Percentiles rank a stretch among this genome's conserved stretches.
phyloP scores from a whole-genome alignment of 2,888 invertebrate genomes.

The Erannis defoliaria region DNA sequence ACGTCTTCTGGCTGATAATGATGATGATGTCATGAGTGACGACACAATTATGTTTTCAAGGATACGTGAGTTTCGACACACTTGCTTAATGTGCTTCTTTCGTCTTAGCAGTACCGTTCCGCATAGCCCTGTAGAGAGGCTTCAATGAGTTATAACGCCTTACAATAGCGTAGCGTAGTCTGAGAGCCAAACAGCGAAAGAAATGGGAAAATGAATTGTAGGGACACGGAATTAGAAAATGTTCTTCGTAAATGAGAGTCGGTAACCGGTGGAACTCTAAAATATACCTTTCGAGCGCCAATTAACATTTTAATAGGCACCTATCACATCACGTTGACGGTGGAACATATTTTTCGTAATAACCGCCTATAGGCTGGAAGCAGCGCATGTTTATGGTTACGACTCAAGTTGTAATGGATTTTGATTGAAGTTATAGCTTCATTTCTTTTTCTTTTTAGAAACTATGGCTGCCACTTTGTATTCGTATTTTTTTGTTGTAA shows the following conservation, averaged over 20 bases:
- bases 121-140: no score
- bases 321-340: constrained; percentile 42
- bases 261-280: constrained; percentile 40
- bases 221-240: constrained; percentile 38
- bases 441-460: not conserved
- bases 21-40: no score
- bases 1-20: no score
- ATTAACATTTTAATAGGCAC: constrained; percentile 43
- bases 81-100: no score
- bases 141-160: no score
- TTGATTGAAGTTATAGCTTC: not conserved
- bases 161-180: constrained; percentile 1
- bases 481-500: no score
- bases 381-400: constrained; percentile 4
- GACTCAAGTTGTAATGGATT: not conserved
- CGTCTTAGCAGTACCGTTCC: no score
- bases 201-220: constrained; percentile 29
- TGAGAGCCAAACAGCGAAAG: constrained; percentile 14
- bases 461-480: no score
- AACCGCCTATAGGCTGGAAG: constrained; percentile 27
- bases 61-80: no score
- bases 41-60: no score
- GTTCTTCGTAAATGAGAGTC: constrained; percentile 38
- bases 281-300: constrained; percentile 34
- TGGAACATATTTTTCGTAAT: constrained; percentile 38